phyloP scores from a whole-genome alignment of 2,797 vertebrate genomes.

The Cebuella pygmaea region DNA sequence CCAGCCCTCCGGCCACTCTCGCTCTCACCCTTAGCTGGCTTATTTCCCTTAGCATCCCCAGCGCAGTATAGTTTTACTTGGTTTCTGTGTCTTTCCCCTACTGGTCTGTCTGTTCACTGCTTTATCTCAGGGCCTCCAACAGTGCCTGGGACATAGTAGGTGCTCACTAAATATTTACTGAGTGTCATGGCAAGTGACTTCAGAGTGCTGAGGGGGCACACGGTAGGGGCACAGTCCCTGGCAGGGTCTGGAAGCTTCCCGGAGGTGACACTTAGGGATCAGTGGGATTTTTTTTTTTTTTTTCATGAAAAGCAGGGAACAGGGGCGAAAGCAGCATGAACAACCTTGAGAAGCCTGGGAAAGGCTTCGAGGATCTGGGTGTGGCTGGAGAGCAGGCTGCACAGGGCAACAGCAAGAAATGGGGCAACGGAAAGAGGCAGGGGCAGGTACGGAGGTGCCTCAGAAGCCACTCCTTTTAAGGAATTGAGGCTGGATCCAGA shows the following conservation, averaged over 20 bases:
- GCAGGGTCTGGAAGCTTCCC: neutral
- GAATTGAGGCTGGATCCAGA: neutral
- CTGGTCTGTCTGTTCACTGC: neutral
- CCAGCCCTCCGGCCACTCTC: fast-evolving
- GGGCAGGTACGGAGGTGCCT: fast-evolving
- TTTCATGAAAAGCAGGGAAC: neutral
- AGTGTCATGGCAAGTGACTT: neutral
- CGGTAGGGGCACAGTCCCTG: neutral
- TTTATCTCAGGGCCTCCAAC: neutral
- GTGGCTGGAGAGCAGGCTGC: fast-evolving
- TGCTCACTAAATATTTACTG: fast-evolving
- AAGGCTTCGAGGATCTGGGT: fast-evolving
- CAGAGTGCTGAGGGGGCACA: neutral
- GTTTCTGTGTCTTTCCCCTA: neutral
- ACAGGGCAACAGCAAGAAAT: fast-evolving
- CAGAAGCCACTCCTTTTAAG: neutral
- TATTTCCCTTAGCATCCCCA: neutral
- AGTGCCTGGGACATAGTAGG: neutral
- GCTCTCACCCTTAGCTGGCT: neutral
- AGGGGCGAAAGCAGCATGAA: fast-evolving
- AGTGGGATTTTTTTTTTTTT: neutral
- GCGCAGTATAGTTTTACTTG: fast-evolving
- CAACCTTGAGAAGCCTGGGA: neutral
- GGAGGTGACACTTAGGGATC: neutral
- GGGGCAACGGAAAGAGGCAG: neutral